Percentiles rank a stretch among this genome's conserved stretches.
Evolutionary conservation across 2,888 invertebrate genomes (phyloP).

Genomic region (Pollenia amentaria): DNA sequence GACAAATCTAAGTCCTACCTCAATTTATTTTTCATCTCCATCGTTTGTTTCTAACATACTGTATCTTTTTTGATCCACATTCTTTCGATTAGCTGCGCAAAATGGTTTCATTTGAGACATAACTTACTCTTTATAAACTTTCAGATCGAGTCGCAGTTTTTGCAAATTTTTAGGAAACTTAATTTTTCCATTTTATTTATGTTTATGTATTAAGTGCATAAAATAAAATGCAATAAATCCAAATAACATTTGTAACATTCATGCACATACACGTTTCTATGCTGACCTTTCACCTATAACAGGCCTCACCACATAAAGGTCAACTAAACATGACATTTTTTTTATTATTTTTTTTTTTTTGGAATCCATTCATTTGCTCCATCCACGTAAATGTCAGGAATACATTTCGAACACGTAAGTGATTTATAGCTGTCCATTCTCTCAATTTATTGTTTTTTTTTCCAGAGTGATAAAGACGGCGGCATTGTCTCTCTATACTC

Average conservation of each 20-base stretch:
- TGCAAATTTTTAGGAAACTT: too few species aligned
- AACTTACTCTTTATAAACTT: too few species aligned
- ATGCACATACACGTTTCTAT: not conserved
- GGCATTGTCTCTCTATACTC: constrained; percentile 1
- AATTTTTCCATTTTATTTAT: too few species aligned
- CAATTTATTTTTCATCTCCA: too few species aligned
- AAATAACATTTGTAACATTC: not conserved
- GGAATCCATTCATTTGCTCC: not conserved
- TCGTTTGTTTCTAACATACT: too few species aligned
- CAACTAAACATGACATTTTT: constrained; percentile 6
- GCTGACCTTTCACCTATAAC: not conserved
- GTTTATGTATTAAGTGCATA: too few species aligned
- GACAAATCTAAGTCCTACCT: too few species aligned
- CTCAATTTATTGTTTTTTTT: constrained; percentile 25
- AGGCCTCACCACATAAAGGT: not conserved
- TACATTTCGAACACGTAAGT: constrained; percentile 20
- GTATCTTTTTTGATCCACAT: too few species aligned
- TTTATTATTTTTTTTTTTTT: constrained; percentile 4
- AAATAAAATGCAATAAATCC: too few species aligned
- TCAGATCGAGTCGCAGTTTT: too few species aligned
- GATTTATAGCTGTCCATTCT: constrained; percentile 38
- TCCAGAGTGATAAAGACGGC: constrained; percentile 20
- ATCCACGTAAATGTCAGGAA: constrained; percentile 4
- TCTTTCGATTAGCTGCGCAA: too few species aligned
- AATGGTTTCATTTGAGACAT: too few species aligned